phyloP scores from a whole-genome alignment of 2,888 invertebrate species.

The Scaptomyza cyrtandrae region DNA sequence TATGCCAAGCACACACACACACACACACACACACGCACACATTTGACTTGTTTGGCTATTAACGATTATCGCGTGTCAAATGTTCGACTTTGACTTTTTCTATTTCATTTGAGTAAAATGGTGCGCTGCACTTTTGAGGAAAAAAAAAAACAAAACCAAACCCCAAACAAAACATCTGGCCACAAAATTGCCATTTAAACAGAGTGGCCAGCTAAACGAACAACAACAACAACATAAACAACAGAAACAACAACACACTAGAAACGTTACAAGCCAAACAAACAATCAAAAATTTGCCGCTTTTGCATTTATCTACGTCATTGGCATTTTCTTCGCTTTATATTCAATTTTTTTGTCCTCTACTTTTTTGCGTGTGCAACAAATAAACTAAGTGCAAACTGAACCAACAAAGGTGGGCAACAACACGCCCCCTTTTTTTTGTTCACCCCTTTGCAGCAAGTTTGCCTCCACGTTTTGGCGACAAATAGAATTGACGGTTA shows the following conservation, averaged over 20 bases:
- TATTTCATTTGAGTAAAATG: conserved; percentile 72
- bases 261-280: conserved; percentile 21
- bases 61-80: conserved; percentile 72
- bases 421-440: conserved; percentile 1
- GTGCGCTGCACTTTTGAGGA: conserved; percentile 51
- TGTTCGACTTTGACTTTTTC: conserved; percentile 64
- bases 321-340: conserved; percentile 76
- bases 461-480: conserved; percentile 29
- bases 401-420: conserved; percentile 38
- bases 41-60: conserved; percentile 33
- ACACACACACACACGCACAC: conserved; percentile 13
- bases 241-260: not conserved
- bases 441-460: not conserved
- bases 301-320: conserved; percentile 78
- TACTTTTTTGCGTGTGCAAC: conserved; percentile 30
- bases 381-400: conserved; percentile 78
- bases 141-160: not conserved
- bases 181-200: conserved; percentile 39
- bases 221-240: conserved; percentile 1
- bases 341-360: conserved; percentile 63
- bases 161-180: conserved; percentile 42
- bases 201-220: conserved; percentile 30
- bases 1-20: conserved; percentile 31
- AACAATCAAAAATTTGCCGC: conserved; percentile 72
- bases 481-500: conserved; percentile 74